A percentile compares a stretch with the other conserved stretches of the same genome.
These are phyloP conservation scores for Leptinotarsa texana DNA, from an alignment of 1,140 invertebrate species.

Conservation along the genomic window DNA sequence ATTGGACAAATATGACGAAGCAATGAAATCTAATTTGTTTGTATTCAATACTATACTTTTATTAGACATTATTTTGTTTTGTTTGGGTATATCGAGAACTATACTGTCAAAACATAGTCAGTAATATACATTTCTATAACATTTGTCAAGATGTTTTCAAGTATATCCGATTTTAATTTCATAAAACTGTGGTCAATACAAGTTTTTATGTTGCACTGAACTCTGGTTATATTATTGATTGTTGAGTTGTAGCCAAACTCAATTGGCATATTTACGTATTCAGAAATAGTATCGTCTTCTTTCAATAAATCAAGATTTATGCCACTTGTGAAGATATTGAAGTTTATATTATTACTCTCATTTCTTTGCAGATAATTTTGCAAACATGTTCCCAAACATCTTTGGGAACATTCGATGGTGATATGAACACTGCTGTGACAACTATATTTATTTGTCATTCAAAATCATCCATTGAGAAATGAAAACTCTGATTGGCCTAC, in stretches of 20 bases:
- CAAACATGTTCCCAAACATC: not conserved
- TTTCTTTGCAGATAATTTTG: not conserved
- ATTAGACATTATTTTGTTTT: not conserved
- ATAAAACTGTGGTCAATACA: too few species aligned
- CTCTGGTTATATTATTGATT: too few species aligned
- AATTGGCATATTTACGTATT: not conserved
- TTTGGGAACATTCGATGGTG: conserved; percentile 11
- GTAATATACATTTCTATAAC: too few species aligned
- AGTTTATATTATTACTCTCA: not conserved
- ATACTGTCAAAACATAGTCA: not conserved
- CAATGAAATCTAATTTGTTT: too few species aligned
- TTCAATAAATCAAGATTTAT: not conserved
- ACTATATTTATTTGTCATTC: not conserved
- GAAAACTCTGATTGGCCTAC: too few species aligned
- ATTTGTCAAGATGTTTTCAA: too few species aligned
- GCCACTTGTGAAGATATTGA: conserved; percentile 7
- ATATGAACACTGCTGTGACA: not conserved
- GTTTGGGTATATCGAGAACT: not conserved
- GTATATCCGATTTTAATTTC: too few species aligned
- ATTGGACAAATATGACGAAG: too few species aligned
- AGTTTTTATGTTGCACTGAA: too few species aligned
- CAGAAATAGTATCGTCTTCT: not conserved
- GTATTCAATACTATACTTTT: not conserved
- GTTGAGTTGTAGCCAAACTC: too few species aligned
- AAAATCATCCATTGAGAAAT: too few species aligned